phyloP scores from a whole-genome alignment of 2,797 vertebrate genomes.

The Eurystomus glaucurus region DNA sequence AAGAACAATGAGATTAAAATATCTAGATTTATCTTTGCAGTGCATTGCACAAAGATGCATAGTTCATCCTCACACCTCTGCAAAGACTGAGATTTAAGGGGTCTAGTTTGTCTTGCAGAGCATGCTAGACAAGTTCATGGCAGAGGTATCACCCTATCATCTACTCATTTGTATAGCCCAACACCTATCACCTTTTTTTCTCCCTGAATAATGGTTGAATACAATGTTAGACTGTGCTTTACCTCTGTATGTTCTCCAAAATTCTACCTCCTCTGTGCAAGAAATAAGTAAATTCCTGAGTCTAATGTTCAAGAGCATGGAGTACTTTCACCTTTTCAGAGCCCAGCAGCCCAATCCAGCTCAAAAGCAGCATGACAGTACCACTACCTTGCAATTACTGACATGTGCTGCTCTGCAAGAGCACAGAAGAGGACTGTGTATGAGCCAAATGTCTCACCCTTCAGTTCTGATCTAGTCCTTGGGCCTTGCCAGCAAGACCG shows the following conservation, averaged over 20 bases:
- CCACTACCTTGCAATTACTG: background rate
- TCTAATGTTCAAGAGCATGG: background rate
- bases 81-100: background rate
- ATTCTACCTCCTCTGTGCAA: background rate
- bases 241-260: background rate
- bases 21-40: background rate
- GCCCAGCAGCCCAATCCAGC: background rate
- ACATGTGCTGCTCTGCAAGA: background rate
- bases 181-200: background rate
- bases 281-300: background rate
- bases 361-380: background rate
- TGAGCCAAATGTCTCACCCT: background rate
- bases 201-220: background rate
- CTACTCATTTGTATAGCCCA: background rate
- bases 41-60: background rate
- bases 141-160: background rate
- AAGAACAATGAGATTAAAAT: background rate
- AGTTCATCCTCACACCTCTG: background rate
- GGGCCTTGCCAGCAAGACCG: background rate
- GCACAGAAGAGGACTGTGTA: background rate
- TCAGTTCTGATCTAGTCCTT: background rate
- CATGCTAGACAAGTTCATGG: background rate
- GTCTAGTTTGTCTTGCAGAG: background rate
- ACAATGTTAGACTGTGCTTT: background rate
- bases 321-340: background rate